Conservation (phyloP, 2,888 invertebrate genomes). For the Scelioninae gen. 2 region DNA sequence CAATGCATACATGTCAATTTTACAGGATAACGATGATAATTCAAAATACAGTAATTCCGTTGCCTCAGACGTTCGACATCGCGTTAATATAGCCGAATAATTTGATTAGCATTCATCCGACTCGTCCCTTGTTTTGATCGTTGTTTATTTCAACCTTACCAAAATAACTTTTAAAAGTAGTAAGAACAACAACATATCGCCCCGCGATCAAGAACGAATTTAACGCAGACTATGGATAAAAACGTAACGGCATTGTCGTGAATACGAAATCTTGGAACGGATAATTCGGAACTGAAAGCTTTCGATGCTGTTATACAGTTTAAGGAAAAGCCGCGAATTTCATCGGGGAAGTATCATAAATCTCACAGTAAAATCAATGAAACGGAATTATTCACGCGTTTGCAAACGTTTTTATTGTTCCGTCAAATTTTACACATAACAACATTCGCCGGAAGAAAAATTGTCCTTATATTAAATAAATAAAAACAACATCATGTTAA, state of each 20-base stretch:
- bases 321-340: neutral
- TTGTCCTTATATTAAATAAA: too few species aligned
- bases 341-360: neutral
- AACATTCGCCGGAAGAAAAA: too few species aligned
- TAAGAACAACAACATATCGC: constrained; percentile 10
- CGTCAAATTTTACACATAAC: too few species aligned
- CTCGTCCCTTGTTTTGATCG: neutral
- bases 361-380: neutral
- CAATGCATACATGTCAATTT: too few species aligned
- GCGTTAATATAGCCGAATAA: too few species aligned
- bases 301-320: neutral
- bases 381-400: neutral
- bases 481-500: too few species aligned
- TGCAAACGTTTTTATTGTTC: neutral
- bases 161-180: constrained; percentile 2
- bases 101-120: neutral
- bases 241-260: neutral
- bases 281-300: neutral
- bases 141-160: neutral
- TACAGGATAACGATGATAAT: too few species aligned
- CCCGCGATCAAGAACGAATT: constrained; percentile 6
- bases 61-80: too few species aligned
- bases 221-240: neutral
- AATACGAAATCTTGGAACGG: neutral
- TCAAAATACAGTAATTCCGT: too few species aligned